A percentile compares a stretch with the other conserved stretches of the same genome.
phyloP scores from a whole-genome alignment of 1,140 invertebrate genomes.

The Hermetia illucens region DNA sequence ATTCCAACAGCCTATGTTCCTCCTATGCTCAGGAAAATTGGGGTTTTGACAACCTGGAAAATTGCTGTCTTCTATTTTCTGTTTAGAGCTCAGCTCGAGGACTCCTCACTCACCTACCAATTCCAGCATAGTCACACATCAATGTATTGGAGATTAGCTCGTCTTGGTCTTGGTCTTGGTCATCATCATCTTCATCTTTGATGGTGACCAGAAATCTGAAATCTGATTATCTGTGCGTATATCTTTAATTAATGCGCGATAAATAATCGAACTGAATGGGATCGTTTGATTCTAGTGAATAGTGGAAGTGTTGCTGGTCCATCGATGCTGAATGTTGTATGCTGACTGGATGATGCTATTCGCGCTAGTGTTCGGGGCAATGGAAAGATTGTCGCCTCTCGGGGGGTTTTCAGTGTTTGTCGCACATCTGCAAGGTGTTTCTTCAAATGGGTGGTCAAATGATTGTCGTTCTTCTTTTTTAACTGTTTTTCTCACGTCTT shows the following conservation, averaged over 20 bases:
- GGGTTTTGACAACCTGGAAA: no score
- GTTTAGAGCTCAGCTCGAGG: no score
- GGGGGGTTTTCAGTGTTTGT: background rate
- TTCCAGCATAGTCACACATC: background rate
- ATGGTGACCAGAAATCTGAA: no score
- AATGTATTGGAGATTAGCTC: background rate
- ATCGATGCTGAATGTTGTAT: no score
- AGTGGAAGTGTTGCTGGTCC: no score
- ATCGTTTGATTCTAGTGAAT: no score
- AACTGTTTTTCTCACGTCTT: background rate
- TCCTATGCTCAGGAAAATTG: no score
- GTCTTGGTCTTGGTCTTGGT: no score
- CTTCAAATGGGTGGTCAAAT: background rate
- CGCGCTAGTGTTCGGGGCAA: background rate
- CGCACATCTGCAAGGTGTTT: background rate
- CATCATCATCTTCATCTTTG: no score
- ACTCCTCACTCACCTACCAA: background rate
- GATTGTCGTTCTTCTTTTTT: background rate
- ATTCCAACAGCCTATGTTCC: no score
- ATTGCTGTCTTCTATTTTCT: no score
- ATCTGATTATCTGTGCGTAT: constrained; percentile 1
- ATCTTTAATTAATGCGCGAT: constrained; percentile 1
- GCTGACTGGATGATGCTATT: no score
- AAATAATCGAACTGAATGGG: constrained; percentile 1
- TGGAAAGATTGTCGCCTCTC: background rate